Evolutionary conservation across 1,140 invertebrate genomes (phyloP).

Genomic region (honey bee (Apis mellifera)): Amel_HAv3.1 CM009932.2:11030001-11030500

Average conservation of each 20-base stretch:
- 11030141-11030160: neutral
- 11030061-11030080: conserved; percentile 32
- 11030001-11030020: conserved; percentile 74
- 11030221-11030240: neutral
- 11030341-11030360: conserved; percentile 79
- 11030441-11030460: conserved; percentile 58
- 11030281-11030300: conserved; percentile 26
- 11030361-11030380: conserved; percentile 55
- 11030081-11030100: conserved; percentile 48
- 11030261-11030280: conserved; percentile 11
- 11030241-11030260: neutral
- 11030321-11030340: conserved; percentile 81
- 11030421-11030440: conserved; percentile 48
- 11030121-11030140: no score
- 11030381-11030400: neutral
- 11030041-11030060: neutral
- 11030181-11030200: neutral
- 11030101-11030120: neutral
- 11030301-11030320: conserved; percentile 70
- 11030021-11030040: conserved; percentile 73
- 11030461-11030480: conserved; percentile 52
- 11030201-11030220: neutral
- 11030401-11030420: neutral
- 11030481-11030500: conserved; percentile 8
- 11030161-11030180: neutral